phyloP scores from a whole-genome alignment of 1,140 invertebrate genomes.

The Grapholita molesta region DNA sequence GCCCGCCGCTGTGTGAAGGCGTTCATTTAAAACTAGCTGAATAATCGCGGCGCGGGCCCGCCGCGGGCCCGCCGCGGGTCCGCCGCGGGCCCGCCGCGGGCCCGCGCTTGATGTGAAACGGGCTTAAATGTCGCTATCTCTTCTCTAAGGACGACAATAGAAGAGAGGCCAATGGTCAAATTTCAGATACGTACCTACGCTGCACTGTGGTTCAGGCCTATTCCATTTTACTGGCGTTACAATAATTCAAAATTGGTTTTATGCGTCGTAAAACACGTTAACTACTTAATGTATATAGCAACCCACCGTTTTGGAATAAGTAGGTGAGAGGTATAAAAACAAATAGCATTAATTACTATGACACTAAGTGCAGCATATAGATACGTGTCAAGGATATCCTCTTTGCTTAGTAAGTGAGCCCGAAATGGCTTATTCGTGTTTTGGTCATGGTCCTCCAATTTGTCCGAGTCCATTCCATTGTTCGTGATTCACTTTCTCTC shows the following conservation, averaged over 20 bases:
- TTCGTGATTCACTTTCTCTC: constrained; percentile 42
- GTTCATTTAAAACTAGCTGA: too few relatives aligned
- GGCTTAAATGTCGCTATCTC: too few relatives aligned
- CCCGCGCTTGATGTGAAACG: too few relatives aligned
- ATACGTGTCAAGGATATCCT: constrained; percentile 24
- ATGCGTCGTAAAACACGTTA: background rate
- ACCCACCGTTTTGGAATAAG: background rate
- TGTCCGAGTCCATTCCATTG: constrained; percentile 30
- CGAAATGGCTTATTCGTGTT: constrained; percentile 37
- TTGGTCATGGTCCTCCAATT: constrained; percentile 33
- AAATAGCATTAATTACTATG: background rate
- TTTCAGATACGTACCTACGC: background rate
- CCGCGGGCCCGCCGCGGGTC: too few relatives aligned
- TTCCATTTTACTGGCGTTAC: background rate
- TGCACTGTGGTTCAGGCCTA: background rate
- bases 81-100: too few relatives aligned
- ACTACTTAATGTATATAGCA: background rate
- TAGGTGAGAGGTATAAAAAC: constrained; percentile 5
- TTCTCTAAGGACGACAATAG: too few relatives aligned
- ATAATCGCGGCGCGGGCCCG: too few relatives aligned
- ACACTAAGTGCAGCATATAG: background rate
- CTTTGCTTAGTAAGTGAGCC: constrained; percentile 21
- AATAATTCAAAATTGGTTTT: background rate
- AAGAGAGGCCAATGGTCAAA: background rate
- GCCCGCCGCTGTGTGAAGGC: too few relatives aligned